phyloP scores from a whole-genome alignment of 2,797 vertebrate species.

The Syngnathus rostellatus region DNA sequence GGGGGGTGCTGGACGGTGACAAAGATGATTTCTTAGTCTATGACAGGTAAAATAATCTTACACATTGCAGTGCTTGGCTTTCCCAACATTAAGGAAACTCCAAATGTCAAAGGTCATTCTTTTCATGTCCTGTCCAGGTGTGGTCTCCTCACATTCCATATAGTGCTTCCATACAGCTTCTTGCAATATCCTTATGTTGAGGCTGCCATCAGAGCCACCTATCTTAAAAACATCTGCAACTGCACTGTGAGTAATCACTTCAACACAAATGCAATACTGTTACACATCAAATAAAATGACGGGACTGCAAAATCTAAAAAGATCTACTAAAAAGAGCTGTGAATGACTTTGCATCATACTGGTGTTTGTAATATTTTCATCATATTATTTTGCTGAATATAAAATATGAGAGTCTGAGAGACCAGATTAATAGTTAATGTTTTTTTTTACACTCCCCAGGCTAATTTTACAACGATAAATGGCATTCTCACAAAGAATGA shows the following conservation, averaged over 20 bases:
- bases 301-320: too few species aligned
- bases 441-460: slow-evolving; percentile 26
- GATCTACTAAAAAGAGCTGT: too few species aligned
- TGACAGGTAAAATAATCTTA: slow-evolving; percentile 52
- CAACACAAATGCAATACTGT: neutral
- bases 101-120: neutral
- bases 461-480: slow-evolving; percentile 16
- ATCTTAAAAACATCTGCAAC: slow-evolving; percentile 74
- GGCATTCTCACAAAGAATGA: slow-evolving; percentile 3
- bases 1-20: slow-evolving; percentile 69
- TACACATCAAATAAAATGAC: neutral
- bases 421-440: neutral
- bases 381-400: neutral
- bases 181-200: slow-evolving; percentile 77
- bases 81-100: neutral
- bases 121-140: slow-evolving; percentile 60
- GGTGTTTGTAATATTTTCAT: neutral
- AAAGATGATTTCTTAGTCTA: slow-evolving; percentile 75
- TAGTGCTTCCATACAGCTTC: slow-evolving; percentile 79
- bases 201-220: slow-evolving; percentile 75
- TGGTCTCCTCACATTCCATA: slow-evolving; percentile 79
- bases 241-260: slow-evolving; percentile 66
- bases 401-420: neutral
- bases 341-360: too few species aligned
- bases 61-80: neutral